Evolutionary conservation across 1,140 invertebrate species (phyloP).

Genomic region (Oedothorax gibbosus): DNA sequence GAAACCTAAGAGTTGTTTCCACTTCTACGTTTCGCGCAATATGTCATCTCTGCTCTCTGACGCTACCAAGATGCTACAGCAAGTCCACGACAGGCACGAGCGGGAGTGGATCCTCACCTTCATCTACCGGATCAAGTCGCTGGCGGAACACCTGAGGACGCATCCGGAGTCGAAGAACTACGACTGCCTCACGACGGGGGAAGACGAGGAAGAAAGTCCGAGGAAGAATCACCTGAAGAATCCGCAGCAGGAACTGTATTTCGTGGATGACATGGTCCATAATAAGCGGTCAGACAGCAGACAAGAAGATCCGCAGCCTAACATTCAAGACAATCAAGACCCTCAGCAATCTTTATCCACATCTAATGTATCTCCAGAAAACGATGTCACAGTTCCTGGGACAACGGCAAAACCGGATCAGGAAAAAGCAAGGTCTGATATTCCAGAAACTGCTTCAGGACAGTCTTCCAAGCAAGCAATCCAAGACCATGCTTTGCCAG

Average conservation of each 20-base stretch:
- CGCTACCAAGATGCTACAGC: slow-evolving; percentile 42
- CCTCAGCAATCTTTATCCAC: slow-evolving; percentile 2
- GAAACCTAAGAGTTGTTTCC: slow-evolving; percentile 29
- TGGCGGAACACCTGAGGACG: slow-evolving; percentile 22
- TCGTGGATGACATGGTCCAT: slow-evolving; percentile 18
- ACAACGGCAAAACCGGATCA: background rate
- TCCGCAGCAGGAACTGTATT: slow-evolving; percentile 33
- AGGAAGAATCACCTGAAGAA: background rate
- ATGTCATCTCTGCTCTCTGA: slow-evolving; percentile 44
- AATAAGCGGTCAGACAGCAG: too few relatives aligned
- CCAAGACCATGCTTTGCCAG: background rate
- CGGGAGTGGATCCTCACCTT: slow-evolving; percentile 44
- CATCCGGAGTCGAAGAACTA: slow-evolving; percentile 35
- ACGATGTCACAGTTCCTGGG: background rate
- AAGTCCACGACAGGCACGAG: slow-evolving; percentile 3
- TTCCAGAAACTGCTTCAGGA: background rate
- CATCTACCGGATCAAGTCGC: slow-evolving; percentile 39
- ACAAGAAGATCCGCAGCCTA: background rate
- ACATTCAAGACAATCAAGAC: slow-evolving; percentile 17
- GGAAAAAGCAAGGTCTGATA: background rate
- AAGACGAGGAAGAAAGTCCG: background rate
- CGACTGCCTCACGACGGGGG: background rate
- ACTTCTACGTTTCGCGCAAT: slow-evolving; percentile 44
- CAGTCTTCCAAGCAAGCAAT: background rate
- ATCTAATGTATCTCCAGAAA: background rate